These are phyloP conservation scores for Glomeris maerens DNA, from an alignment of 1,140 invertebrate species.

Conservation along the genomic window DNA sequence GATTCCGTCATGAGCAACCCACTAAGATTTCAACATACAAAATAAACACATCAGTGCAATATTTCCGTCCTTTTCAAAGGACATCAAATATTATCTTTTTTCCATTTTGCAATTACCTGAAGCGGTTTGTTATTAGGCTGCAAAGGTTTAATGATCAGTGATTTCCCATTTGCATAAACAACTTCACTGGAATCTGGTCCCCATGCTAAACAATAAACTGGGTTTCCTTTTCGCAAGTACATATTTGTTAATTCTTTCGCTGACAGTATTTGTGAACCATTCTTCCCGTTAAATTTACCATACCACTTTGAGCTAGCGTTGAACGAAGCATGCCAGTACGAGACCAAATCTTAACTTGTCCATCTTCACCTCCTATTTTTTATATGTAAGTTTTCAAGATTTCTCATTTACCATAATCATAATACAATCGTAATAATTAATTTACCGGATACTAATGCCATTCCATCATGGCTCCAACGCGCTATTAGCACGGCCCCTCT, in stretches of 20 bases:
- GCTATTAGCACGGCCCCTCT: slow-evolving; percentile 56
- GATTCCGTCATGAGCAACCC: slow-evolving; percentile 90
- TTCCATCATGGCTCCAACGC: slow-evolving; percentile 82
- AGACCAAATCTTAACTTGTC: slow-evolving; percentile 91
- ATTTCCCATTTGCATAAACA: slow-evolving; percentile 66
- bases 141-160: slow-evolving; percentile 75
- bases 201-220: slow-evolving; percentile 73
- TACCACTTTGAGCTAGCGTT: slow-evolving; percentile 61
- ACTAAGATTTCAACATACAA: slow-evolving; percentile 43
- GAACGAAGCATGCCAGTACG: slow-evolving; percentile 86
- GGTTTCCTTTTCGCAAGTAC: slow-evolving; percentile 35
- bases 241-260: neutral
- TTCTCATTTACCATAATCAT: no score
- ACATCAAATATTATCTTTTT: neutral
- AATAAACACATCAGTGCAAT: slow-evolving; percentile 4
- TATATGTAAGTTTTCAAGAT: no score
- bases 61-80: neutral
- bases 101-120: slow-evolving; percentile 40
- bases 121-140: slow-evolving; percentile 73
- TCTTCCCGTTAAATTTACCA: slow-evolving; percentile 12
- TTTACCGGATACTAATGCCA: slow-evolving; percentile 69
- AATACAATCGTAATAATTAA: neutral
- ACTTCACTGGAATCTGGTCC: slow-evolving; percentile 69
- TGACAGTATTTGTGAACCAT: slow-evolving; percentile 2
- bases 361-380: slow-evolving; percentile 88